These are phyloP conservation scores for Temnothorax longispinosus DNA, from an alignment of 1,140 invertebrate species.

Conservation along the genomic window DNA sequence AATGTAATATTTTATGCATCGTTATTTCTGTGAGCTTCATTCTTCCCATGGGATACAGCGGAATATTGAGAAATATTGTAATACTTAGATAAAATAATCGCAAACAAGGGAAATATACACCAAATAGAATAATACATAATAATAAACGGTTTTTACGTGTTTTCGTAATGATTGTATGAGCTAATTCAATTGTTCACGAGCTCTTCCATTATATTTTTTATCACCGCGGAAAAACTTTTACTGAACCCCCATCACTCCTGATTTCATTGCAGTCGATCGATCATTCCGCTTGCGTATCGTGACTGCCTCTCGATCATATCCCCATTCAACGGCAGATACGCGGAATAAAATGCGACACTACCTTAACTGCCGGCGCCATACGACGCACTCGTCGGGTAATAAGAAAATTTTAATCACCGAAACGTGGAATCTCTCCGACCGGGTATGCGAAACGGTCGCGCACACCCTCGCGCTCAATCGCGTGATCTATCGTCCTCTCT, in stretches of 20 bases:
- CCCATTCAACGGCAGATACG: not conserved
- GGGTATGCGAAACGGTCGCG: constrained; percentile 11
- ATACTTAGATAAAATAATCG: not conserved
- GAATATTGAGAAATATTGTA: not conserved
- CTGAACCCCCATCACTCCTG: not conserved
- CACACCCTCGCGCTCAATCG: not conserved
- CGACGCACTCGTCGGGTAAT: not conserved
- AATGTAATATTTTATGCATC: constrained; percentile 21
- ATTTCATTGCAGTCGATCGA: not conserved
- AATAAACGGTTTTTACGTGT: constrained; percentile 3
- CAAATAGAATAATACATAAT: not conserved
- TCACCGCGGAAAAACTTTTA: not conserved
- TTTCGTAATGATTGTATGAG: not conserved
- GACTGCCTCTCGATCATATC: not conserved
- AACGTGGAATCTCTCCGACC: constrained; percentile 7
- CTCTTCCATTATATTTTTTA: not conserved
- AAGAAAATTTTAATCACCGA: constrained; percentile 63
- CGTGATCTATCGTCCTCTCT: not conserved
- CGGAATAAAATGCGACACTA: not conserved
- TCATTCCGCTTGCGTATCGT: not conserved
- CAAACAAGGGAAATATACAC: not conserved
- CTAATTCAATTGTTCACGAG: not conserved
- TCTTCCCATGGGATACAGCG: not conserved
- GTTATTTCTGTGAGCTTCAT: not conserved
- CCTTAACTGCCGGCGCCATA: not conserved